phyloP scores from a whole-genome alignment of 35 echinoderm and acorn worm species.

The Ophioderma brevispina region DNA sequence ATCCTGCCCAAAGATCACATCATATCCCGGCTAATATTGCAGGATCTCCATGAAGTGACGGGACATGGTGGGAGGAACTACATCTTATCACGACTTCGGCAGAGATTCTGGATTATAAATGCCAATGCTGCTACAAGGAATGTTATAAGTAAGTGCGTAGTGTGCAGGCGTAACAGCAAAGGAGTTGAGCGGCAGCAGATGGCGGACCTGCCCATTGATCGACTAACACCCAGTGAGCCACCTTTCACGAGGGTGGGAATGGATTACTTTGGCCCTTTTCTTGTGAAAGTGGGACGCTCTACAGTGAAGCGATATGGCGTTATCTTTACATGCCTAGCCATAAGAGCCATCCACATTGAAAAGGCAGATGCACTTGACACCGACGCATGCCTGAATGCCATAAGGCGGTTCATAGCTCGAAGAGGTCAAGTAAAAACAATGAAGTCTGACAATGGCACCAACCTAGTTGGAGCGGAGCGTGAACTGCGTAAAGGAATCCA shows the following conservation, averaged over 20 bases:
- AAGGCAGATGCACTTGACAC: constrained; percentile 51
- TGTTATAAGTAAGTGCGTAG: constrained; percentile 14
- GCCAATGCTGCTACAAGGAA: constrained; percentile 7
- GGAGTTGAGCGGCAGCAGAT: constrained; percentile 28
- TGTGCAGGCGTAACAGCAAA: neutral
- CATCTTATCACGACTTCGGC: constrained; percentile 39
- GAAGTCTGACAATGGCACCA: constrained; percentile 66
- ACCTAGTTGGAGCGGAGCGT: constrained; percentile 56
- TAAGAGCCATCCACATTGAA: constrained; percentile 49
- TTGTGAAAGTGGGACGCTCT: constrained; percentile 7
- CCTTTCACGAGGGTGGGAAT: constrained; percentile 35
- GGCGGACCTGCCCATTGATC: constrained; percentile 33
- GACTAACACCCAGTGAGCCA: constrained; percentile 31
- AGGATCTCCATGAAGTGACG: constrained; percentile 27
- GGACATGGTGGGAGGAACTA: constrained; percentile 54
- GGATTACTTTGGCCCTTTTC: constrained; percentile 43
- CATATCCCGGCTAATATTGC: constrained; percentile 31
- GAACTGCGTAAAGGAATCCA: constrained; percentile 20
- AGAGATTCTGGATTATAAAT: constrained; percentile 45
- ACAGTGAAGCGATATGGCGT: constrained; percentile 35
- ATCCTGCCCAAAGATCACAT: constrained; percentile 60
- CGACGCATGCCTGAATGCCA: constrained; percentile 64
- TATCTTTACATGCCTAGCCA: constrained; percentile 38
- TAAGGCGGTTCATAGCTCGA: constrained; percentile 48
- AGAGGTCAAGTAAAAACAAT: constrained; percentile 39